phyloP scores from a whole-genome alignment of 2,113 vertebrate species.

The Perognathus longimembris region DNA sequence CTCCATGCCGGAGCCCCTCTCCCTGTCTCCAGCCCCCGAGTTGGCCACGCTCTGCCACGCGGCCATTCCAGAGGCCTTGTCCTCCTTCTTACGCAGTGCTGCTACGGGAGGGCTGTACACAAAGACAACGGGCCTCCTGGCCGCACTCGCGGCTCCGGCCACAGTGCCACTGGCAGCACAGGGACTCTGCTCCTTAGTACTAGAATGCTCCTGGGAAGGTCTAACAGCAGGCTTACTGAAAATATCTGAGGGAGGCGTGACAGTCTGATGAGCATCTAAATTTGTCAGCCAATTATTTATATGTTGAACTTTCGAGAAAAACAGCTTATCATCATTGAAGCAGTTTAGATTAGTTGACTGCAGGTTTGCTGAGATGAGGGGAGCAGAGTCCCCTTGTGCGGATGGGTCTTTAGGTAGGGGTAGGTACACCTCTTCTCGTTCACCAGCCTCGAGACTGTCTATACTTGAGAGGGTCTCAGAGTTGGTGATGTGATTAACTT shows the following conservation, averaged over 20 bases:
- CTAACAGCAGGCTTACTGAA: constrained; percentile 80
- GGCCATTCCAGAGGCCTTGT: constrained; percentile 49
- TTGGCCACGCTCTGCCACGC: neutral
- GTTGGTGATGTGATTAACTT: constrained; percentile 85
- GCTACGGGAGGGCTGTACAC: constrained; percentile 30
- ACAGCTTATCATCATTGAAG: constrained; percentile 71
- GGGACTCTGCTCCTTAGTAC: constrained; percentile 74
- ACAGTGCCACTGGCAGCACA: constrained; percentile 55
- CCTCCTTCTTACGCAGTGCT: constrained; percentile 69
- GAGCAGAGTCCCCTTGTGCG: constrained; percentile 76
- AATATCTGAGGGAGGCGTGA: constrained; percentile 74
- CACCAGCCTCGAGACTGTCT: constrained; percentile 94
- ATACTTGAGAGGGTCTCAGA: constrained; percentile 92
- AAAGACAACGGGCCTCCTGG: constrained; percentile 58
- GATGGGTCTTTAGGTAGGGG: constrained; percentile 70
- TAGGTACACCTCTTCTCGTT: constrained; percentile 80
- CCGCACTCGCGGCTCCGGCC: constrained; percentile 37
- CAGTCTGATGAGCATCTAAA: constrained; percentile 71
- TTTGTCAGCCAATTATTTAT: constrained; percentile 86
- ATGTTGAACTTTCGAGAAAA: constrained; percentile 80
- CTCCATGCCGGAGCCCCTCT: constrained; percentile 65
- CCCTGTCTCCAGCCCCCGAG: constrained; percentile 29
- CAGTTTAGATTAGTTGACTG: constrained; percentile 73
- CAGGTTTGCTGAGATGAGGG: constrained; percentile 70
- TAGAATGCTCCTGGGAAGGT: constrained; percentile 68